Base-by-base conservation (phyloP, 2,888 invertebrate species). In the Tetropium fuscum region DNA sequence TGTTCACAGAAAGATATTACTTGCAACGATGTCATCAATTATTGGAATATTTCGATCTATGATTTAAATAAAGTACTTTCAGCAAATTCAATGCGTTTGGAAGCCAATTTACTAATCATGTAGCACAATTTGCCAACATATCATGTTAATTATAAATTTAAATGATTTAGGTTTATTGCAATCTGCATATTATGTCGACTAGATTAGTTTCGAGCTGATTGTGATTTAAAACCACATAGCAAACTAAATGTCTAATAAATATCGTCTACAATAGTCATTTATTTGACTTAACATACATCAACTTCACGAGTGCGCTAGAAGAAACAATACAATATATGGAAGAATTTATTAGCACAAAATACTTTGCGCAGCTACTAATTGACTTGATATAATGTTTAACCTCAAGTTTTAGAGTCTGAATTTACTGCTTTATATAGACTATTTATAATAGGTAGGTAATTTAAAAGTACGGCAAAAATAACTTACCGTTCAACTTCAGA, bases 161-260 rank as follows among this genome's bases (percentile, higher is more conserved):
- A 58, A 60, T 64, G 64, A 64, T 60, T 58, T 64, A 64, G 63
- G 47, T 58, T 51, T 48, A 58, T 53, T 47, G 56, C 55, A 49
- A 47, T 61, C 53, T 56, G 55, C 58, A 54, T 56, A 53, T n/a
- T n/a, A n/a, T 56, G 40, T 56, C 49, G 51, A 54, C 48, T 54
- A 53, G 61, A 64, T 64, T 64, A 47, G 63, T 64, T 64, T 64
- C 64, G 56, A 62, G 60, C 61, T 67, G 69, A 69, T 69, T 69
- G 65, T 64, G 67, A 69, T 69, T 65, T 67, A 69, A 56, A 66
- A 53, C 57, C 57, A 53, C 53, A 55, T 57, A 47, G 38, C 54
- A 32, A 61, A 57, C 47, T 64, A 63, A 59, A 64, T 55, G 59
- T 58, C 48, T 57, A 56, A 57, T 63, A 63, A 63, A 67, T 63